Base-by-base conservation (phyloP, 2,888 invertebrate species). In the Lasioglossum vierecki region DNA sequence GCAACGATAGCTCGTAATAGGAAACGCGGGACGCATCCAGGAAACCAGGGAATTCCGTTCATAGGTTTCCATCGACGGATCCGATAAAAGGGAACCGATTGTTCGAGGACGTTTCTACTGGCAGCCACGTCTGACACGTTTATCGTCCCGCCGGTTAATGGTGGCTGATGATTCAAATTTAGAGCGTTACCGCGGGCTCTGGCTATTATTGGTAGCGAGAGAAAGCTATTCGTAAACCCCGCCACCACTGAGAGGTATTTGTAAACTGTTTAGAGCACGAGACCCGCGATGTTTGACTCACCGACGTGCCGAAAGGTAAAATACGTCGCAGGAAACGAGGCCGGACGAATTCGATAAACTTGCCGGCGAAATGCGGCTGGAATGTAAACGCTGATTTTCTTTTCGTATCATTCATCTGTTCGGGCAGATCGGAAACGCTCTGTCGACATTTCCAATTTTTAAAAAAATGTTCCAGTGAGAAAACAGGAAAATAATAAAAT, bases 141-240 rank as follows among this genome's bases (percentile, higher is more conserved):
- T 79, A 79, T 68, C 78, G 75, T 49, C 39, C 22, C 15, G 39
- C 22, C 70, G 35, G 26, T 60, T 46, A 78, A 81, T 80, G 78
- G 44, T 49, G 71, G 75, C 75, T 68, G 83, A 76, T 83, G 85
- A 68, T 71, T 80, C 76, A 81, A 89, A 89, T 87, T 87, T 83
- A 89, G 82, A 78, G 76, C 85, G 63, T 80, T 85, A 76, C 80
- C 70, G 80, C 76, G 78, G 60, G 18, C 53, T 9, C 75, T 57
- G n/a, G 80, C 88, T 90, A 89, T 90, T 90, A 90, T 88, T 86
- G 91, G 90, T 87, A 72, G 66, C 57, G 73, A 77, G 82, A 39
- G 63, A 71, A 68, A 68, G 85, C 76, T 76, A 80, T 84, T 76
- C 68, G 76, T 66, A 39, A 76, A 39, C 68, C 66, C 66, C 71